phyloP scores from a whole-genome alignment of 2,888 invertebrate genomes.

The Xestobium rufovillosum region DNA sequence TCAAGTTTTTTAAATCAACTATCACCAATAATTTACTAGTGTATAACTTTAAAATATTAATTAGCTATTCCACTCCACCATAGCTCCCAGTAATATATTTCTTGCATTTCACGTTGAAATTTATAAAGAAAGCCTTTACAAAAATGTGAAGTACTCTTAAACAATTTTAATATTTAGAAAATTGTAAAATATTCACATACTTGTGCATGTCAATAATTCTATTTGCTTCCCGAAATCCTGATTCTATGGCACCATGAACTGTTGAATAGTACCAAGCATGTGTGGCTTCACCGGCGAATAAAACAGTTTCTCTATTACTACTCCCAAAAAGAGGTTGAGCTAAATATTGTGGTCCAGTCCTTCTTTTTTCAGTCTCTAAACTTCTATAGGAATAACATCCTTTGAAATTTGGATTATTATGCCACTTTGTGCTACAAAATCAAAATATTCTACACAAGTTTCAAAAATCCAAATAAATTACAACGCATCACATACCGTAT shows the following conservation, averaged over 20 bases:
- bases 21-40: too few species aligned
- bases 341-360: slow-evolving; percentile 48
- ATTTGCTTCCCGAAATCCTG: slow-evolving; percentile 48
- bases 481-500: slow-evolving; percentile 29
- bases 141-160: too few species aligned
- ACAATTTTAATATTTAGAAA: too few species aligned
- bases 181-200: too few species aligned
- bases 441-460: slow-evolving; percentile 4
- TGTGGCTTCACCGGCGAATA: slow-evolving; percentile 60
- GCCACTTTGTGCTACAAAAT: slow-evolving; percentile 60
- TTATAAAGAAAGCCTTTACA: too few species aligned
- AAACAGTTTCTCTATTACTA: slow-evolving; percentile 42
- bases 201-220: slow-evolving; percentile 38
- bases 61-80: too few species aligned
- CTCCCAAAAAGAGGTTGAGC: slow-evolving; percentile 49
- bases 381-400: slow-evolving; percentile 66
- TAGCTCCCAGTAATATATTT: too few species aligned
- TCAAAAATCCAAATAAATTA: slow-evolving; percentile 3
- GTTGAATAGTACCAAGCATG: slow-evolving; percentile 45
- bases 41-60: too few species aligned
- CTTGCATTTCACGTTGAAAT: too few species aligned
- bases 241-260: slow-evolving; percentile 50
- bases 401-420: slow-evolving; percentile 56
- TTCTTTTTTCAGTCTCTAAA: slow-evolving; percentile 45
- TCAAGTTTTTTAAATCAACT: too few species aligned